phyloP scores from a whole-genome alignment of 2,113 vertebrate species.

The Dicerorhinus sumatrensis region DNA sequence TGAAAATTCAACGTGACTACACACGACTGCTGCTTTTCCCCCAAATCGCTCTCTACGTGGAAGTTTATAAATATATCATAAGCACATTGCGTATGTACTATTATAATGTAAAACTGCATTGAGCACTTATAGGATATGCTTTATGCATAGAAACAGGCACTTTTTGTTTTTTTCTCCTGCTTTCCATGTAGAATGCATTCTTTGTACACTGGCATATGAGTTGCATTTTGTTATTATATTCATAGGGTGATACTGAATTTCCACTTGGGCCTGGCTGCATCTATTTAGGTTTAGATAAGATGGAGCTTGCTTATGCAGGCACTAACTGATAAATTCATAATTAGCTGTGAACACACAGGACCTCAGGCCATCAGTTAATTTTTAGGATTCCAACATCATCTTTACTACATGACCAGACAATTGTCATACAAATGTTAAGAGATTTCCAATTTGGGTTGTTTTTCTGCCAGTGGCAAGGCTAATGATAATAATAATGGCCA shows the following conservation, averaged over 20 bases:
- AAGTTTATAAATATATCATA: conserved; percentile 28
- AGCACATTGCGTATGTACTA: not conserved
- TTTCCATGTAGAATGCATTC: not conserved
- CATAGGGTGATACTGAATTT: conserved; percentile 62
- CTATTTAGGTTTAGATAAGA: not conserved
- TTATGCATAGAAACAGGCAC: not conserved
- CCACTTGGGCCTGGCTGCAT: not conserved
- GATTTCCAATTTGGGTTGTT: not conserved
- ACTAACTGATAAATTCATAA: not conserved
- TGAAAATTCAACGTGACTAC: not conserved
- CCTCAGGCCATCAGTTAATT: not conserved
- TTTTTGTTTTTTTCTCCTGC: not conserved
- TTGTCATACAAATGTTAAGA: not conserved
- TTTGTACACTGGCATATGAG: not conserved
- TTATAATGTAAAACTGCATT: not conserved
- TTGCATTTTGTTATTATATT: conserved; percentile 74
- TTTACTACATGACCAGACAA: not conserved
- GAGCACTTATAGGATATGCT: not conserved
- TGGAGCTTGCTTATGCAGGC: not conserved
- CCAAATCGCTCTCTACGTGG: not conserved
- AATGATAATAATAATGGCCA: not conserved
- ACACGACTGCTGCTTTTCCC: not conserved
- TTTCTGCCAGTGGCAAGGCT: not conserved
- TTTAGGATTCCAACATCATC: not conserved
- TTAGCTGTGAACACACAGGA: not conserved